Conservation (phyloP, 1,140 invertebrate genomes). For the Palaemon carinicauda region DNA sequence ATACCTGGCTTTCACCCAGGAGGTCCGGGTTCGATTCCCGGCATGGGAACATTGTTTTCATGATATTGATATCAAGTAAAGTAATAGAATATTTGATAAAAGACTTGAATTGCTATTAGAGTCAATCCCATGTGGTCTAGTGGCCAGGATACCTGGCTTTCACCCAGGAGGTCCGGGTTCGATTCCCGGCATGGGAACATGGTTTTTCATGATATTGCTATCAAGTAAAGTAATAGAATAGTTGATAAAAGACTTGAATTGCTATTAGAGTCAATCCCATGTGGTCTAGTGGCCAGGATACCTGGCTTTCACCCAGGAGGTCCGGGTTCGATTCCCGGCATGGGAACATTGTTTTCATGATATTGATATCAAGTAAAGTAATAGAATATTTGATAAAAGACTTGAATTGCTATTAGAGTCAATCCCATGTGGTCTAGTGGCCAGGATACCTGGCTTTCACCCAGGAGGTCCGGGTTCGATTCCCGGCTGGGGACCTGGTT, state of each 20-base stretch:
- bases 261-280: too few relatives aligned
- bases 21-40: conserved; percentile 68
- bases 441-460: conserved; percentile 68
- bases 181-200: conserved; percentile 65
- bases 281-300: conserved; percentile 68
- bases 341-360: too few relatives aligned
- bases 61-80: too few relatives aligned
- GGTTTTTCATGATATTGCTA: too few relatives aligned
- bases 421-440: conserved; percentile 63
- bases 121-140: conserved; percentile 66
- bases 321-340: conserved; percentile 67
- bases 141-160: conserved; percentile 68
- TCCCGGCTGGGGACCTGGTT: too few relatives aligned
- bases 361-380: too few relatives aligned
- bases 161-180: conserved; percentile 67
- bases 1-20: conserved; percentile 67
- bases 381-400: too few relatives aligned
- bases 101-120: too few relatives aligned
- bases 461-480: conserved; percentile 66
- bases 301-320: conserved; percentile 67
- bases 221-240: too few relatives aligned
- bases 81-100: too few relatives aligned
- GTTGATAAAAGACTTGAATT: too few relatives aligned
- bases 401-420: too few relatives aligned
- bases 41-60: conserved; percentile 56